Conservation (phyloP, 92 coral and sea anemone genomes). For the Porites evermanni region DNA sequence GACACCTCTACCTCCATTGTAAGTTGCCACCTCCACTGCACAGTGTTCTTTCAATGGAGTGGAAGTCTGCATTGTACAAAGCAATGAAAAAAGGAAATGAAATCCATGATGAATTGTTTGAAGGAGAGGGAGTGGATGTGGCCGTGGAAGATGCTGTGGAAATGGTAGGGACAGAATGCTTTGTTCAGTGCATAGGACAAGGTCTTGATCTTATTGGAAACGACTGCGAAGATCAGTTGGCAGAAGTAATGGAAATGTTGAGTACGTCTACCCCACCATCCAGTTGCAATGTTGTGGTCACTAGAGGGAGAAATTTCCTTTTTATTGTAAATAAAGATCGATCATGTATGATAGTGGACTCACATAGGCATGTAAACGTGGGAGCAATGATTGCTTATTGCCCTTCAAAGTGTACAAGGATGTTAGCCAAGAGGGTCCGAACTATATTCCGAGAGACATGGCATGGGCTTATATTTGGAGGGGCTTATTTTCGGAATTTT, state of each 20-base stretch:
- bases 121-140: conserved; percentile 52
- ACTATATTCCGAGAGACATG: background rate
- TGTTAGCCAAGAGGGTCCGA: conserved; percentile 36
- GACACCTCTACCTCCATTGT: conserved; percentile 2
- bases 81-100: conserved; percentile 54
- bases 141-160: conserved; percentile 64
- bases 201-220: conserved; percentile 6
- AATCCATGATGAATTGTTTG: conserved; percentile 58
- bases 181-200: conserved; percentile 13
- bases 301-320: conserved; percentile 9
- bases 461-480: background rate
- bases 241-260: conserved; percentile 3
- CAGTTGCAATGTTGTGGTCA: conserved; percentile 3
- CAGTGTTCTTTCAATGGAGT: background rate
- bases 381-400: conserved; percentile 57
- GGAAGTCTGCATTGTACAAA: conserved; percentile 28
- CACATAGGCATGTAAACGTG: conserved; percentile 32
- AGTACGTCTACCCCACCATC: conserved; percentile 16
- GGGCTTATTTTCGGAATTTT: too few species aligned
- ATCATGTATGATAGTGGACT: conserved; percentile 49
- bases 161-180: conserved; percentile 55
- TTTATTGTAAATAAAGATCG: conserved; percentile 45
- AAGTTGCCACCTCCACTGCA: conserved; percentile 23
- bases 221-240: conserved; percentile 25
- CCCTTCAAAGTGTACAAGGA: background rate